Base-by-base conservation (phyloP, 1,140 invertebrate genomes). In the Drosophila persimilis region DNA sequence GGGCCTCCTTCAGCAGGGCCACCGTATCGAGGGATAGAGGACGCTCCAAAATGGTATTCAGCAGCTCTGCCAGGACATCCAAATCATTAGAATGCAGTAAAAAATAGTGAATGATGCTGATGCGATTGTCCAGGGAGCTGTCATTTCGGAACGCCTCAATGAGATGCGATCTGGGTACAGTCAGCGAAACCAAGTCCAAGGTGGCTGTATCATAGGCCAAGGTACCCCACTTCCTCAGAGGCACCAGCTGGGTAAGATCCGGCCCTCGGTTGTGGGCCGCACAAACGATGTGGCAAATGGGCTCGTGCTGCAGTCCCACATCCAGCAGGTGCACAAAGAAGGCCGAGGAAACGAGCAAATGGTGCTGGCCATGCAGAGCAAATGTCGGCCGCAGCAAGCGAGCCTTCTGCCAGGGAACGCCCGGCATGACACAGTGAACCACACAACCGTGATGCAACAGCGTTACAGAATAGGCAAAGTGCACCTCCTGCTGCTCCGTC, bases 391-490 rank as follows among this genome's bases (percentile, higher is more conserved):
- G 92, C 74, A 96, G 92, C 1, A 94, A 92, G 80, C 95, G 95
- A 3, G 95, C 96, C 55, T 94, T 93, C 2, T 93, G 92, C 95
- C 95, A 97, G 1, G 95, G 94, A 78, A 97, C 94, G 43, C 95
- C 95, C 0, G 96, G 95, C 72, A 97, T 93, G 6, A 96, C 95
- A 77, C 95, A 96, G 83, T 97, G 96, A 8, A 96, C 94, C 2
- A 97, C 95, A 80, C 95, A 95, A 31, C 95, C 95, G 78, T 96
- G 96, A 88, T 97, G 96, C 51, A 97, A 91, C 50, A 96, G 89
- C 0, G 96, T 97, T 9, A 97, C 94, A 1, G 96, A 96, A 89
- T 97, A 97, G 13, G 96, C 96, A 88, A 96, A 96, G 80, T 96
- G 95, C 2, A 97, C 95, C 20, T 94, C 94, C 26, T 93, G 52